phyloP scores from a whole-genome alignment of 2,113 vertebrate genomes.

The Himantopus leucocephalus region DNA sequence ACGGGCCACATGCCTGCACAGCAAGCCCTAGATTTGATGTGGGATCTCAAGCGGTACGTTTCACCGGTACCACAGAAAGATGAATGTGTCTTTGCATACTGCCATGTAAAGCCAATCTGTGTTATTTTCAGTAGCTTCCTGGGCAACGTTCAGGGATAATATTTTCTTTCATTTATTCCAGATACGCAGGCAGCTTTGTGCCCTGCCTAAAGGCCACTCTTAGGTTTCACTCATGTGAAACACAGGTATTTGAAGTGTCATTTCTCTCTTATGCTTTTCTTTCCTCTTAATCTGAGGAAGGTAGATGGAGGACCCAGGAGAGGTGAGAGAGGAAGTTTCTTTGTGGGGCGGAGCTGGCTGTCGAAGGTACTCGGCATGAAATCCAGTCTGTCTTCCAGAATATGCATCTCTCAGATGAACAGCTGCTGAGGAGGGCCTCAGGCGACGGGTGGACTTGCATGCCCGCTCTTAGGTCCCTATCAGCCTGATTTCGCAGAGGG shows the following conservation, averaged over 20 bases:
- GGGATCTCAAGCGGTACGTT: neutral
- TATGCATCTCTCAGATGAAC: neutral
- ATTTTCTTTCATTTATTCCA: neutral
- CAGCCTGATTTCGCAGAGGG: neutral
- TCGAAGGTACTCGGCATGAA: neutral
- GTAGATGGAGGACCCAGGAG: neutral
- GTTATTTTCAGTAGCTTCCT: neutral
- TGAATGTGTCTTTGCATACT: neutral
- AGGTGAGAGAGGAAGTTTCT: neutral
- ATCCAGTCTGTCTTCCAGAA: rapidly evolving
- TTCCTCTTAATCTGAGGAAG: neutral
- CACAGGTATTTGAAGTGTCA: neutral
- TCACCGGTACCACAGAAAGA: neutral
- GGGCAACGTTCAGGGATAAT: neutral
- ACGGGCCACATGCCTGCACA: no score
- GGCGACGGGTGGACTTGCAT: rapidly evolving
- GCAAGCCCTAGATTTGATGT: neutral
- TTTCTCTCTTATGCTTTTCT: neutral
- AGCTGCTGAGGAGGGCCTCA: neutral
- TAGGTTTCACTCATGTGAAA: neutral
- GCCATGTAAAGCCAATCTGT: neutral
- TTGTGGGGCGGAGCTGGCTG: neutral
- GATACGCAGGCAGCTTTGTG: neutral
- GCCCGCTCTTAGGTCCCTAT: neutral
- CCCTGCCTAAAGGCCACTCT: neutral